Evolutionary conservation across 2,888 invertebrate genomes (phyloP).

Genomic region (Eueremaeus valkanovi): DNA sequence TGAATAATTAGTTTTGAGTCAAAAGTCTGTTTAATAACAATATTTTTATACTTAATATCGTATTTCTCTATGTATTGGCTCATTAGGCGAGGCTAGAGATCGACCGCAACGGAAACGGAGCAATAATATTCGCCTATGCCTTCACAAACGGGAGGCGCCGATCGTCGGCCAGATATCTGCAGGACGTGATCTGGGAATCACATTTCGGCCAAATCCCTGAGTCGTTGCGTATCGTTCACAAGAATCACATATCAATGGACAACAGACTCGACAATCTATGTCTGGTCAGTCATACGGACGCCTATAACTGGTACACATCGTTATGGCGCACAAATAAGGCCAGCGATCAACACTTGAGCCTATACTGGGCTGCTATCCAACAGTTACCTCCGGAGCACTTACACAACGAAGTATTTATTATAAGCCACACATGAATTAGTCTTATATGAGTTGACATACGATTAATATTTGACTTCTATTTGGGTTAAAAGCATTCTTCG

Average conservation of each 20-base stretch:
- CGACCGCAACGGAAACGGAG: conserved; percentile 56
- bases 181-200: conserved; percentile 48
- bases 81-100: conserved; percentile 56
- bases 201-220: conserved; percentile 56
- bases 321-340: neutral
- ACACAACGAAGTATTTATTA: too few species aligned
- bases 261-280: conserved; percentile 56
- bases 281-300: conserved; percentile 49
- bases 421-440: too few species aligned
- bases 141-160: conserved; percentile 48
- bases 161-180: conserved; percentile 1
- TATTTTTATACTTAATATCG: too few species aligned
- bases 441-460: too few species aligned
- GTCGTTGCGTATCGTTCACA: conserved; percentile 55
- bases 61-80: too few species aligned
- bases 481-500: too few species aligned
- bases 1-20: too few species aligned
- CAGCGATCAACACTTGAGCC: conserved; percentile 45
- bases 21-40: neutral
- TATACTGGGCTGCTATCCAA: conserved; percentile 57
- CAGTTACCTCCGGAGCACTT: conserved; percentile 55
- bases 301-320: conserved; percentile 33
- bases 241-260: conserved; percentile 57
- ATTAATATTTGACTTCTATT: too few species aligned
- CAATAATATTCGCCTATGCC: conserved; percentile 55